These are phyloP conservation scores for Neomonachus schauinslandi DNA, from an alignment of 2,113 vertebrate genomes.

Conservation along the genomic window DNA sequence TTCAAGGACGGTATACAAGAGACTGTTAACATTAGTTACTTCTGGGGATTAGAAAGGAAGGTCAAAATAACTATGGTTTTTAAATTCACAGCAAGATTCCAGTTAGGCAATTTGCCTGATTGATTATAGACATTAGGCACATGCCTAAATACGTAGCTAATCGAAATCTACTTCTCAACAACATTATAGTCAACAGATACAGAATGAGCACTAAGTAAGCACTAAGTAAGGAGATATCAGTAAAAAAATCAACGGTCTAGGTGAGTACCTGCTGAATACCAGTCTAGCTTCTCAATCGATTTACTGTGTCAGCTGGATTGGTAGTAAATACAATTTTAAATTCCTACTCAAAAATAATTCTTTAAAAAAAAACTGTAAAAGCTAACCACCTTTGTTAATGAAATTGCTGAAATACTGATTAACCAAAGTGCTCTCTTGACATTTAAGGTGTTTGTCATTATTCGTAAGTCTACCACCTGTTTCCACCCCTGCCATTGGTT, in stretches of 20 bases:
- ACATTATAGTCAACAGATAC: not conserved
- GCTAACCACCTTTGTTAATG: not conserved
- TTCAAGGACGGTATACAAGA: not conserved
- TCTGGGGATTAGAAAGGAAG: not conserved
- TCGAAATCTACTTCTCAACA: not conserved
- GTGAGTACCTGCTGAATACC: not conserved
- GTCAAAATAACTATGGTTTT: not conserved
- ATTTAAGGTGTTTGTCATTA: slow-evolving; percentile 10
- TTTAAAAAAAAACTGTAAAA: not conserved
- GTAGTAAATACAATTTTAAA: not conserved
- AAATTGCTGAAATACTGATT: slow-evolving; percentile 32
- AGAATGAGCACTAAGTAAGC: not conserved
- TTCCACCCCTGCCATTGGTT: not conserved
- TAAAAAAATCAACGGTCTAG: not conserved
- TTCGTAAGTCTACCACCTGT: not conserved
- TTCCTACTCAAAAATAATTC: not conserved
- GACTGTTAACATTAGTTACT: not conserved
- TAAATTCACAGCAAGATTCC: not conserved
- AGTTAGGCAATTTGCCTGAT: not conserved
- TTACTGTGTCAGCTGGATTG: not conserved
- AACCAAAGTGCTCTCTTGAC: not conserved
- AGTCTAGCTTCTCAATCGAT: not conserved
- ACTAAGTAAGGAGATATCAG: not conserved
- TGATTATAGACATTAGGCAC: not conserved
- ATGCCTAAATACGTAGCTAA: not conserved